Base-by-base conservation (phyloP, 1,140 invertebrate genomes). In the Ganaspis sp. region DNA sequence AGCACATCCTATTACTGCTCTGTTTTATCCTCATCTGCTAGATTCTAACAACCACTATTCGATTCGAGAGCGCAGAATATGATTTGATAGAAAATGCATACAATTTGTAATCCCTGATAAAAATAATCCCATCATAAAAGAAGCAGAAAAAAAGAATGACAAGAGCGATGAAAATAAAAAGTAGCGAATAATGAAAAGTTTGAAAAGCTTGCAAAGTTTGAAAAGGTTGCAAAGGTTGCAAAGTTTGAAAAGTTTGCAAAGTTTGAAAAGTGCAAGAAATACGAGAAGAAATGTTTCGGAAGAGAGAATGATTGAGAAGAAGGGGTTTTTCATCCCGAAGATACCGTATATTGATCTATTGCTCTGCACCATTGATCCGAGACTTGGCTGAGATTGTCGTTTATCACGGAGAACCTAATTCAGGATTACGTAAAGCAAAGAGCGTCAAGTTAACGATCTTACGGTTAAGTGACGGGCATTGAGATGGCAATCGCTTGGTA, bases 341-440 rank as follows among this genome's bases (percentile, higher is more conserved):
- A n/a, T n/a, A n/a, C n/a, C n/a, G n/a, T n/a, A n/a, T n/a, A n/a
- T n/a, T n/a, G n/a, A n/a, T n/a, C n/a, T n/a, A n/a, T 34, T 15
- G 45, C 45, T 49, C 15, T 49, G 45, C 45, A 49, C n/a, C 45
- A 19, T 34, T 34, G 29, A 34, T 34, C 29, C 29, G 29, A 34
- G 29, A 15, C 26, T 15, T 26, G 26, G 54, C 21, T 29, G 54
- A 64, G 12, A 11, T 64, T 21, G 9, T 54, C 17, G 21, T 58
- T 64, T 64, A 64, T 64, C 54, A 15, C 23, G 54, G 1, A 4
- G 42, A 64, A n/a, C 54, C 54, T 64, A 64, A 64, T 64, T 64
- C 54, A 64, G 54, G 3, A 64, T 64, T 29, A 64, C 54, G 54
- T 64, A 64, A 64, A 64, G 23, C 54, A 64, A 64, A 64, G 54